Conservation (phyloP, 2,113 vertebrate species). For the Trogon surrucura region DNA sequence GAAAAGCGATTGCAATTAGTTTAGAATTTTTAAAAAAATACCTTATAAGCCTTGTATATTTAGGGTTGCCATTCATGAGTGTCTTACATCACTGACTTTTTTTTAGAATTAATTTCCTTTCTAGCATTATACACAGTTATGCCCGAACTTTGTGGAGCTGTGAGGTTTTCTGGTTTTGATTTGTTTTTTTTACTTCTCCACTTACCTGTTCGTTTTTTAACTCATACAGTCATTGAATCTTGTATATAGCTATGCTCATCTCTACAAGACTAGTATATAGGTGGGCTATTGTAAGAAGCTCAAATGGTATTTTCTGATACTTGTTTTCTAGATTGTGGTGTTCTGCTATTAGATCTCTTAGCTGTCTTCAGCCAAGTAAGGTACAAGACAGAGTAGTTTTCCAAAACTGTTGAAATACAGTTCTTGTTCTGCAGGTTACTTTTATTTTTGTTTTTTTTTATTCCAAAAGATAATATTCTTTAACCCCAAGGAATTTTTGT, state of each 20-base stretch:
- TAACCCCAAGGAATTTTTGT: background rate
- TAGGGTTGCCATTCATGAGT: background rate
- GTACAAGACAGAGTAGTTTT: background rate
- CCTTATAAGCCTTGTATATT: background rate
- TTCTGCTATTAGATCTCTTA: background rate
- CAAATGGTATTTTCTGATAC: background rate
- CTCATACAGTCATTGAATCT: background rate
- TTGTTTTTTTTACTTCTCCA: background rate
- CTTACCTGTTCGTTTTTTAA: background rate
- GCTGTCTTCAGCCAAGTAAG: background rate
- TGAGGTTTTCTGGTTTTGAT: background rate
- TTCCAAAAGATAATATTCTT: background rate
- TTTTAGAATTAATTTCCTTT: background rate
- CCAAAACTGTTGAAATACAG: background rate
- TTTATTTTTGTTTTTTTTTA: background rate
- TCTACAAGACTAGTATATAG: background rate
- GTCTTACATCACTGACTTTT: background rate
- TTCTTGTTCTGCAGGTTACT: background rate
- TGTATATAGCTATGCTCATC: background rate
- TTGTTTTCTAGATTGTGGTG: background rate
- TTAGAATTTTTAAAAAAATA: background rate
- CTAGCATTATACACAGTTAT: background rate
- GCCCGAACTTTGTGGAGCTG: background rate
- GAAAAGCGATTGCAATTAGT: background rate
- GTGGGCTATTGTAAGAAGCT: background rate